These are phyloP conservation scores for Nemurella pictetii DNA, from an alignment of 2,888 invertebrate genomes.

Conservation along the genomic window DNA sequence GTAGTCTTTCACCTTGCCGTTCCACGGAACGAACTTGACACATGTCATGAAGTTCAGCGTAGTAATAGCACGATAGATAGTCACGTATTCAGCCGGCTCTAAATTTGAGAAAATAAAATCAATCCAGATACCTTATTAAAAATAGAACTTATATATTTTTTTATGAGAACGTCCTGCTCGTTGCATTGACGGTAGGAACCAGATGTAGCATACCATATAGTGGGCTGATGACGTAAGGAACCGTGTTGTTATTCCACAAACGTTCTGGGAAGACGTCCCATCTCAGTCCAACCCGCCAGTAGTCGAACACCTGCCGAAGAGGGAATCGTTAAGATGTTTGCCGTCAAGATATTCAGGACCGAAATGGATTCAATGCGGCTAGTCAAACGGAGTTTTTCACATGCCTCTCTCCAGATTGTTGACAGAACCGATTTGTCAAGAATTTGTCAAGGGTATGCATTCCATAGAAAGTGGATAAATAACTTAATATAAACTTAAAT, in stretches of 20 bases:
- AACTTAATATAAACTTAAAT: not conserved
- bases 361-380: no score
- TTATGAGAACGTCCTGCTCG: not conserved
- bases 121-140: not conserved
- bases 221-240: constrained; percentile 67
- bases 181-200: constrained; percentile 5
- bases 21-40: constrained; percentile 65
- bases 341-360: no score
- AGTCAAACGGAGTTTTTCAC: no score
- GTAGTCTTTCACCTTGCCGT: constrained; percentile 65
- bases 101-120: no score
- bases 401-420: no score
- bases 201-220: constrained; percentile 61
- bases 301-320: constrained; percentile 58
- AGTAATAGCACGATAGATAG: constrained; percentile 62
- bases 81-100: constrained; percentile 62
- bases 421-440: no score
- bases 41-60: constrained; percentile 68
- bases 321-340: no score
- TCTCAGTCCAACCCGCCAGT: constrained; percentile 64
- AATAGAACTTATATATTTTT: not conserved
- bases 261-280: constrained; percentile 68
- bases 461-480: no score
- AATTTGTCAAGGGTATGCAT: no score
- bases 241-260: constrained; percentile 65